Evolutionary conservation across 1,140 invertebrate genomes (phyloP), one percentile per base, ranked within the genome.

Genomic region (Leucophenga varia): DNA sequence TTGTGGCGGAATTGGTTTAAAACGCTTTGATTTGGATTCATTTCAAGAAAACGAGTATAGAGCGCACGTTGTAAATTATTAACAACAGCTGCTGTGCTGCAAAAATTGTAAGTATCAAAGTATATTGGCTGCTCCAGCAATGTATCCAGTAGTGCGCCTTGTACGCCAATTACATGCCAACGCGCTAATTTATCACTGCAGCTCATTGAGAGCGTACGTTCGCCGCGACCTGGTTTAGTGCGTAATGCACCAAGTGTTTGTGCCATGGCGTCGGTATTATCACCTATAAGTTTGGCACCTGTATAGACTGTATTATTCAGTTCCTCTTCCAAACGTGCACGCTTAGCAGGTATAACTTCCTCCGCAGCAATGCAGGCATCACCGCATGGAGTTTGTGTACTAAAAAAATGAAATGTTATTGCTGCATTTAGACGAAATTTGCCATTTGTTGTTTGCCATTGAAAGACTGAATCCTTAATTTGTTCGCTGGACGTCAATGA

Each of bases 101-200:
- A 88, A 69, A 95, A 83, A 38, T 86, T 84, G 40, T 93, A 81
- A 21, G 82, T 81, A 36, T 77, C 72, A 3, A 97, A 78, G 72
- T 84, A 86, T 58, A 96, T 82, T 14, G 86, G 83, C 48, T 81
- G 63, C 1, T 72, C 43, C 39, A 95, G 74, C 16, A 95, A 75
- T 31, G 84, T 65, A 53, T 84, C 84, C 36, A 95, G 68, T 18
- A 95, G 72, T 7, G 87, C 82, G 30, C 94, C 94, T 76, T 90
- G 87, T 30, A 93, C 65, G 2, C 93, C 93, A 32, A 93, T 57
- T 49, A 89, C 76, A 70, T 88, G 86, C 94, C 94, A 97, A 48
- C 86, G 86, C 6, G 90, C 84, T 2, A 97, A 78, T 80, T 97
- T 97, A 77, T 97, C 94, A 75, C 91, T 95, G 75, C 94, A 97